A percentile compares a stretch with the other conserved stretches of the same genome.
Evolutionary conservation across 2,888 invertebrate species (phyloP).

Genomic region (Drosophila recens): DNA sequence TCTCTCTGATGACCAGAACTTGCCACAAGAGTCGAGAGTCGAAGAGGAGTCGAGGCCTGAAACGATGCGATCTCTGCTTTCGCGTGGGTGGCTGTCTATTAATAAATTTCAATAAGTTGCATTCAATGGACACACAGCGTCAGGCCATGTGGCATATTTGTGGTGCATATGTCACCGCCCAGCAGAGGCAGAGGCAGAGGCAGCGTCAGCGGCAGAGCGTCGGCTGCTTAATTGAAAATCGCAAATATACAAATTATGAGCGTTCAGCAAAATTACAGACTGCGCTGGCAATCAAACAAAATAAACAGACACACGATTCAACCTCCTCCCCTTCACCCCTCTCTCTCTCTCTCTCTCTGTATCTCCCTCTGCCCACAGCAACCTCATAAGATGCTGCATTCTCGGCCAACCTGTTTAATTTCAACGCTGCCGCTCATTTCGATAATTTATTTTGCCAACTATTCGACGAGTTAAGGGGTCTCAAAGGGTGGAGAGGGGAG

Average conservation of each 20-base stretch:
- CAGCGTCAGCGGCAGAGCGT: not conserved
- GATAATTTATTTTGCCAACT: slow-evolving; percentile 78
- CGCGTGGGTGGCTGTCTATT: slow-evolving; percentile 73
- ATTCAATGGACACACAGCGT: slow-evolving; percentile 63
- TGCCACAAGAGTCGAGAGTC: slow-evolving; percentile 8
- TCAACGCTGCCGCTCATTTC: slow-evolving; percentile 74
- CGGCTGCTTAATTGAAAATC: slow-evolving; percentile 77
- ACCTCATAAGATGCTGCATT: slow-evolving; percentile 50
- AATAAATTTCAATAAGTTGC: slow-evolving; percentile 79
- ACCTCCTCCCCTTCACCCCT: not conserved
- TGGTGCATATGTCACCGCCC: slow-evolving; percentile 77
- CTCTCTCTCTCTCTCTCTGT: not conserved
- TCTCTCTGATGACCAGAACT: slow-evolving; percentile 3
- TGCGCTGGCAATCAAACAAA: slow-evolving; percentile 73
- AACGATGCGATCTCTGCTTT: slow-evolving; percentile 12
- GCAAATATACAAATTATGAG: slow-evolving; percentile 76
- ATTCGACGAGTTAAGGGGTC: slow-evolving; percentile 29
- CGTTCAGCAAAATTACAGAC: slow-evolving; percentile 30
- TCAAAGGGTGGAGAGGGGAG: not conserved
- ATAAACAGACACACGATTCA: slow-evolving; percentile 60
- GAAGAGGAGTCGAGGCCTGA: slow-evolving; percentile 2
- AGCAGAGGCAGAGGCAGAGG: slow-evolving; percentile 5
- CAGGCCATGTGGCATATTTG: slow-evolving; percentile 76
- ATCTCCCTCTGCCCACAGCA: not conserved
- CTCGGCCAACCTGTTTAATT: slow-evolving; percentile 79